Evolutionary conservation across 2,113 vertebrate species (phyloP).

Genomic region (Ammodytes dubius): DNA sequence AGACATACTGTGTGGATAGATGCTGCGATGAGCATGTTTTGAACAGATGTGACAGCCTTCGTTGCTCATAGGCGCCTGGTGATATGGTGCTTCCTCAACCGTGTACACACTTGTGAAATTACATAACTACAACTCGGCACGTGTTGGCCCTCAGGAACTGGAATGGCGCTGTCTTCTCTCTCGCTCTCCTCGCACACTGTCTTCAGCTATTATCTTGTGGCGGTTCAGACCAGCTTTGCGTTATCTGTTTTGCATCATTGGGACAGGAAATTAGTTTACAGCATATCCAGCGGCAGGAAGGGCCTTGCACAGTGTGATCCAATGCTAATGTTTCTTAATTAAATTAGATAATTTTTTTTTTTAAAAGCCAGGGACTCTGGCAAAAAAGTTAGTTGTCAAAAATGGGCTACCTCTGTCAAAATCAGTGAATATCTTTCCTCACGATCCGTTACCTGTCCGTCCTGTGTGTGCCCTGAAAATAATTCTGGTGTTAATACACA

Average conservation of each 20-base stretch:
- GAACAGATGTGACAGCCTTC: neutral
- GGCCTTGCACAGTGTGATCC: neutral
- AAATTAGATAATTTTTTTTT: neutral
- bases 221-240: neutral
- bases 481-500: no score
- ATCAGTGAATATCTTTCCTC: no score
- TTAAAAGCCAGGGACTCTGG: no score
- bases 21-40: neutral
- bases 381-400: no score
- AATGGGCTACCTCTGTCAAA: no score
- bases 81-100: neutral
- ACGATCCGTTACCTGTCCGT: no score
- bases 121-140: conserved; percentile 56
- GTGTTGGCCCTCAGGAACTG: conserved; percentile 37
- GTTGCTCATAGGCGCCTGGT: neutral
- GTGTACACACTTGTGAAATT: conserved; percentile 20
- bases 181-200: conserved; percentile 24
- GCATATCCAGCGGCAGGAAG: neutral
- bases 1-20: neutral
- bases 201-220: conserved; percentile 48
- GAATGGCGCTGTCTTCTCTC: neutral
- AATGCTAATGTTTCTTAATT: conserved; percentile 1
- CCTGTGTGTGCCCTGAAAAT: no score
- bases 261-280: conserved; percentile 27
- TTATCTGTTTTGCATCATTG: conserved; percentile 29